Conservation (phyloP, 2,888 invertebrate species). For the Zele albiditarsus region DNA sequence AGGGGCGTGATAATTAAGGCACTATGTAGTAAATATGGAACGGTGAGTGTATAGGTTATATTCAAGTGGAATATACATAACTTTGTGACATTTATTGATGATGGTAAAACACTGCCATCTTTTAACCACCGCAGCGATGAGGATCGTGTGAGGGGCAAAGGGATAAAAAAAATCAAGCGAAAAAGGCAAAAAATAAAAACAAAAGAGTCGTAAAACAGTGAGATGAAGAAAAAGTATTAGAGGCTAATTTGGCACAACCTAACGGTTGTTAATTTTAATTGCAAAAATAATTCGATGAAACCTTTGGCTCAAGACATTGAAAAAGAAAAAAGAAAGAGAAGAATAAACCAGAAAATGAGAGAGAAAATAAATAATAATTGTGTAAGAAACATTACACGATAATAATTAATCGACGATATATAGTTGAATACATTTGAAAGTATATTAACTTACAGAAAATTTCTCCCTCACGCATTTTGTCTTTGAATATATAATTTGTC, state of each 20-base stretch:
- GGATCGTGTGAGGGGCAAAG: constrained; percentile 45
- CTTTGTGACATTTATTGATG: constrained; percentile 71
- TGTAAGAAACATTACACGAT: background rate
- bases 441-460: background rate
- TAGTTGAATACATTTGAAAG: background rate
- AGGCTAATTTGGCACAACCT: constrained; percentile 70
- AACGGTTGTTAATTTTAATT: constrained; percentile 71
- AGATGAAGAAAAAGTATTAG: constrained; percentile 58
- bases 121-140: constrained; percentile 62
- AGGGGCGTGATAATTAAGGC: constrained; percentile 70
- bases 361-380: background rate
- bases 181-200: constrained; percentile 43
- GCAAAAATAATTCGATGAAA: constrained; percentile 67
- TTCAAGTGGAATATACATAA: constrained; percentile 58
- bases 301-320: constrained; percentile 41
- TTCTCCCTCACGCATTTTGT: background rate
- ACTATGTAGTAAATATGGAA: constrained; percentile 65
- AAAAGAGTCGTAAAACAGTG: constrained; percentile 37
- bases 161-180: constrained; percentile 49
- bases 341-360: background rate
- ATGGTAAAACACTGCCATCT: constrained; percentile 68
- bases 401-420: background rate
- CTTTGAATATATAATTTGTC: constrained; percentile 65
- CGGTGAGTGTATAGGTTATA: constrained; percentile 45
- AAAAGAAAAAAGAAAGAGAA: constrained; percentile 41